Percentiles rank a stretch among this genome's conserved stretches.
These are phyloP conservation scores for Dolichallabes microphthalmus DNA, from an alignment of 2,113 vertebrate genomes.

Conservation along the genomic window DNA sequence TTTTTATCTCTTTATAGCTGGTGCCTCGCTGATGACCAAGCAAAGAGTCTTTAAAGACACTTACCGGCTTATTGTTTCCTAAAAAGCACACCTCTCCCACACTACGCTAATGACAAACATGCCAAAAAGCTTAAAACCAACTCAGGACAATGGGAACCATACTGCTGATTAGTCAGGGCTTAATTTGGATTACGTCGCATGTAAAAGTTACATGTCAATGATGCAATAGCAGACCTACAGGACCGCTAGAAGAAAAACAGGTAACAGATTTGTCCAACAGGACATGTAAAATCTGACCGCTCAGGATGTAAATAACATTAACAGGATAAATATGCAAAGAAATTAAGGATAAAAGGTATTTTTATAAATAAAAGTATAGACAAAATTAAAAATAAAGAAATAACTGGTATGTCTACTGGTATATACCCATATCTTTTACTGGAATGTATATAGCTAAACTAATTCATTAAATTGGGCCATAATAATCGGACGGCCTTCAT, in stretches of 20 bases:
- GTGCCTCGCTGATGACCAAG: neutral
- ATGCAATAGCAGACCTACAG: slow-evolving; percentile 6
- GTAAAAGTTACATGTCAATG: neutral
- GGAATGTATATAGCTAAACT: neutral
- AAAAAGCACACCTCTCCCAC: neutral
- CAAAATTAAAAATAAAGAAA: neutral
- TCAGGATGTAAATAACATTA: neutral
- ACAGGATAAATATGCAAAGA: neutral
- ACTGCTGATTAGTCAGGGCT: slow-evolving; percentile 10
- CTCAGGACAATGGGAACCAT: neutral
- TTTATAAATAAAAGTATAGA: neutral
- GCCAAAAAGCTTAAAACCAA: neutral
- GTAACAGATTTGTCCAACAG: neutral
- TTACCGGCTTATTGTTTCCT: neutral
- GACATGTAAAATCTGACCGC: neutral
- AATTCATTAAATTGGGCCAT: neutral
- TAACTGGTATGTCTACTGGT: neutral
- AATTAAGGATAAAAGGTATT: neutral
- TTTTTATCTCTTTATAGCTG: neutral
- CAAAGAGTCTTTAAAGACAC: neutral
- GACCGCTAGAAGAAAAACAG: neutral
- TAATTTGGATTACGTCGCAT: slow-evolving; percentile 19
- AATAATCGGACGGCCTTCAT: neutral
- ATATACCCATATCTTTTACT: neutral
- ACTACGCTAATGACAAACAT: neutral